Conservation (phyloP, 23 tunicate species). For the Aplidium turbinatum region DNA sequence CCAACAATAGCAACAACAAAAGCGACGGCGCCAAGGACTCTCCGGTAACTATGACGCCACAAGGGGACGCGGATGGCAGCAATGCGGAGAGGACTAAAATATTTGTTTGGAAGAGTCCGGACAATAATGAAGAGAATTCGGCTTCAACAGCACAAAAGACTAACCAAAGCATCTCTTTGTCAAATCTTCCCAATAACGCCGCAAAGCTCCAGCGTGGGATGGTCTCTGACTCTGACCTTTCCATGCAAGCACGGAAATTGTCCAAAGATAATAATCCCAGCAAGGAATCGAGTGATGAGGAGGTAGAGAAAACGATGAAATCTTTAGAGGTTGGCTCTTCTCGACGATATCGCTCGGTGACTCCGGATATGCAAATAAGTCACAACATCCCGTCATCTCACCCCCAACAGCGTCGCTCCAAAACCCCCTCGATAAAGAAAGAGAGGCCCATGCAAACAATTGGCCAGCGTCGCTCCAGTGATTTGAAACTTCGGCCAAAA, state of each 20-base stretch:
- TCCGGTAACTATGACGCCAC: neutral
- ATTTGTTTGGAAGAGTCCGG: constrained; percentile 37
- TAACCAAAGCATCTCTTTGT: too few species aligned
- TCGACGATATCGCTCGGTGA: constrained; percentile 21
- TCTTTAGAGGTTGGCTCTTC: constrained; percentile 5
- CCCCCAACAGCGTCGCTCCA: constrained; percentile 30
- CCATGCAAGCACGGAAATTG: too few species aligned
- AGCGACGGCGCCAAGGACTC: neutral
- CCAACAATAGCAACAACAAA: constrained; percentile 25
- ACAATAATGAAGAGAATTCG: neutral
- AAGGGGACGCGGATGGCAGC: neutral
- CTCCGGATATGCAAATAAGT: constrained; percentile 16
- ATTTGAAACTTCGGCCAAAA: constrained; percentile 11
- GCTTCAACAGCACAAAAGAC: too few species aligned
- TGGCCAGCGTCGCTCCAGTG: neutral
- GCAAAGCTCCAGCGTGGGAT: too few species aligned
- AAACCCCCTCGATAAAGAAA: constrained; percentile 36
- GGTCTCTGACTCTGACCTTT: too few species aligned
- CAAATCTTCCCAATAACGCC: too few species aligned
- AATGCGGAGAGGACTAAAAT: constrained; percentile 17
- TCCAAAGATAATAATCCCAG: neutral
- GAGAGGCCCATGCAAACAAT: constrained; percentile 15
- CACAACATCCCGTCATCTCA: neutral
- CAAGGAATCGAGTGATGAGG: neutral
- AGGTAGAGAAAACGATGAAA: neutral